Conservation (phyloP, 2,113 vertebrate species). For the Melospiza melodia region DNA sequence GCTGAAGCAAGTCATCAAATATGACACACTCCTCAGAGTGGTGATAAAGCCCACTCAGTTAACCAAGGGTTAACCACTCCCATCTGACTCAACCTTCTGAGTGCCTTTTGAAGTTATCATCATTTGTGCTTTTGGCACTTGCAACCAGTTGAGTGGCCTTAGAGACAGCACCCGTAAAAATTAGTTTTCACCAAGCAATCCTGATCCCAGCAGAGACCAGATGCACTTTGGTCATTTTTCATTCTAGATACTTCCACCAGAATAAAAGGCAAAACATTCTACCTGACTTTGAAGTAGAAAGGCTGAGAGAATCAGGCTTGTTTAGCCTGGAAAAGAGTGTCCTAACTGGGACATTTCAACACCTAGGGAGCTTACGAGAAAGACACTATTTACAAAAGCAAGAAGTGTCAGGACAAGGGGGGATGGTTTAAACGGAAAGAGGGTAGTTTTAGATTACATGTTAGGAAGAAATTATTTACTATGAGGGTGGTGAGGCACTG, state of each 20-base stretch:
- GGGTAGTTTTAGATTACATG: background rate
- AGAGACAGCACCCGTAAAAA: background rate
- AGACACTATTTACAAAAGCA: background rate
- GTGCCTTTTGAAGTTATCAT: background rate
- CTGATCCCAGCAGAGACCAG: background rate
- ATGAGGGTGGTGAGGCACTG: background rate
- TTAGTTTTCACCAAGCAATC: background rate
- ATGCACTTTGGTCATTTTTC: background rate
- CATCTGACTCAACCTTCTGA: background rate
- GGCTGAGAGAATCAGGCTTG: background rate
- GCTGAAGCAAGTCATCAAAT: background rate
- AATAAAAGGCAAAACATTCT: background rate
- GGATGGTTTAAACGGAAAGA: background rate
- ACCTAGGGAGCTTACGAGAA: background rate
- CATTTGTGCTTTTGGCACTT: background rate
- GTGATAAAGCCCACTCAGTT: background rate
- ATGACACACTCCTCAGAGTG: background rate
- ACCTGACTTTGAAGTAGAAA: background rate
- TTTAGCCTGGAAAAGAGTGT: background rate
- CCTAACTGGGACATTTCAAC: accelerated
- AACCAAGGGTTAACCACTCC: background rate
- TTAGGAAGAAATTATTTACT: background rate
- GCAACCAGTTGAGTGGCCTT: background rate
- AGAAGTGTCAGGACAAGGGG: background rate
- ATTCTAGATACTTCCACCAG: background rate